Evolutionary conservation across 2,888 invertebrate genomes (phyloP).

Genomic region (Volucella inflata): DNA sequence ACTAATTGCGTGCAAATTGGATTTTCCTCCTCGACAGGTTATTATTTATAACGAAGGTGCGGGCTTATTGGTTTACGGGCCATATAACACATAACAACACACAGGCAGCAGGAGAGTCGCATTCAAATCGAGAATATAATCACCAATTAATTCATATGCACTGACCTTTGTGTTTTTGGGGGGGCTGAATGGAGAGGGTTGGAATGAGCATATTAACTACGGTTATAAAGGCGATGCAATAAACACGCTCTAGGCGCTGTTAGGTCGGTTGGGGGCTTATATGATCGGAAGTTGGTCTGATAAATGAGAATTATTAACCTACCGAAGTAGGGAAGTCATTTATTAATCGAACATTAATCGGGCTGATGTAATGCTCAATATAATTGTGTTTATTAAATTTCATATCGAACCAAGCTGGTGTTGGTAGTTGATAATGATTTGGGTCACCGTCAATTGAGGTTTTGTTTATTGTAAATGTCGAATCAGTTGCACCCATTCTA

Average conservation of each 20-base stretch:
- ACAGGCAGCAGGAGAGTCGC: slow-evolving; percentile 24
- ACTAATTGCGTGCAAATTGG: slow-evolving; percentile 82
- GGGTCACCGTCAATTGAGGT: no score
- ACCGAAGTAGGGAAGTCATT: slow-evolving; percentile 45
- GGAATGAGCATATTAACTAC: no score
- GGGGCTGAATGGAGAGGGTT: neutral
- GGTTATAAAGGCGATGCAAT: slow-evolving; percentile 34
- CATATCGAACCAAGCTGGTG: neutral
- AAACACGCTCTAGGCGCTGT: slow-evolving; percentile 28
- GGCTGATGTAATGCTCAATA: slow-evolving; percentile 54
- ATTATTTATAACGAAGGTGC: slow-evolving; percentile 73
- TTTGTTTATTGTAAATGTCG: no score
- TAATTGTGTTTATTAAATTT: slow-evolving; percentile 45
- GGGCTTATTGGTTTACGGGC: slow-evolving; percentile 63
- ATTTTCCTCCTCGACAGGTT: slow-evolving; percentile 77
- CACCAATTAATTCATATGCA: slow-evolving; percentile 58
- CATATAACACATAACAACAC: slow-evolving; percentile 53
- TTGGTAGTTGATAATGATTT: slow-evolving; percentile 6
- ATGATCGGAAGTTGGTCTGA: slow-evolving; percentile 36
- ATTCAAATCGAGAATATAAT: slow-evolving; percentile 60
- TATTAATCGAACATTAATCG: slow-evolving; percentile 70
- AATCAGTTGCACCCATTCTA: no score
- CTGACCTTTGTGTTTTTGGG: slow-evolving; percentile 14
- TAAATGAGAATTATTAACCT: slow-evolving; percentile 68
- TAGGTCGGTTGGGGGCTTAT: slow-evolving; percentile 15